These are phyloP conservation scores for Riptortus pedestris DNA, from an alignment of 1,140 invertebrate species.

Conservation along the genomic window DNA sequence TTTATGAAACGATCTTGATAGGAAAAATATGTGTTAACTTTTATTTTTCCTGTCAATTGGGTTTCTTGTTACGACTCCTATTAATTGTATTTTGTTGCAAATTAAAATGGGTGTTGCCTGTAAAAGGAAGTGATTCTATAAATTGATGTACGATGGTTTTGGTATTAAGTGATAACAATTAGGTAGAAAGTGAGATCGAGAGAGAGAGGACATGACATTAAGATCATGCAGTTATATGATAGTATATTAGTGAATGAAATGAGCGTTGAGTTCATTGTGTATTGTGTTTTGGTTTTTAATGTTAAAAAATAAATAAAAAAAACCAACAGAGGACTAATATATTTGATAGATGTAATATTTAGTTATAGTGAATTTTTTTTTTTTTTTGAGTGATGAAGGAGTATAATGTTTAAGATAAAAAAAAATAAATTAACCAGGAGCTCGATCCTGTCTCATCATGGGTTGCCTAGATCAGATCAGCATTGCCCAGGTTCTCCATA, in stretches of 20 bases:
- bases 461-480: not conserved
- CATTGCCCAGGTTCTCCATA: not conserved
- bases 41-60: not conserved
- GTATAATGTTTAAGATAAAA: not conserved
- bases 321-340: slow-evolving; percentile 19
- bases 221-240: slow-evolving; percentile 1
- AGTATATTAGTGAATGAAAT: slow-evolving; percentile 18
- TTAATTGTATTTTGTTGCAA: slow-evolving; percentile 6
- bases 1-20: not conserved
- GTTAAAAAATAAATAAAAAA: slow-evolving; percentile 6
- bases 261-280: slow-evolving; percentile 7
- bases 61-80: slow-evolving; percentile 17
- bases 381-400: slow-evolving; percentile 7
- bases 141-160: not conserved
- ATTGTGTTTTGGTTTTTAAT: slow-evolving; percentile 16
- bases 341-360: slow-evolving; percentile 20
- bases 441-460: not conserved
- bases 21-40: not conserved
- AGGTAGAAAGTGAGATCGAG: not conserved
- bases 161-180: not conserved
- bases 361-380: slow-evolving; percentile 16
- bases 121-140: not conserved
- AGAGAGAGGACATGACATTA: slow-evolving; percentile 18
- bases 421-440: slow-evolving; percentile 1
- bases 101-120: slow-evolving; percentile 8